Base-by-base conservation (phyloP, 1,140 invertebrate genomes). In the Orius laevigatus region DNA sequence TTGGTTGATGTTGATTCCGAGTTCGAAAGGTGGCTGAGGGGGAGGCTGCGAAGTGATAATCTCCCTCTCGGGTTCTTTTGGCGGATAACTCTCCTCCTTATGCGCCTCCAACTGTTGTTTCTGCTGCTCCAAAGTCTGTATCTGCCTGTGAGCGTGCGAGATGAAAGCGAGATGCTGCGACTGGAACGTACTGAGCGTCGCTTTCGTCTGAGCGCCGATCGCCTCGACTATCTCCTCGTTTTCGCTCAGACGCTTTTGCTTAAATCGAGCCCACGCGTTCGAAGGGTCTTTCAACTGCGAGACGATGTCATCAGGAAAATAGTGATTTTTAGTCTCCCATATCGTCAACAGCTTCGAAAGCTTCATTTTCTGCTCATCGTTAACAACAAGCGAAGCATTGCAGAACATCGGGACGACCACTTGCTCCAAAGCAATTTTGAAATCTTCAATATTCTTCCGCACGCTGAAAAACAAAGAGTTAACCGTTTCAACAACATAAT, bases 401-500 rank as follows among this genome's bases (percentile, higher is more conserved):
- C 89, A 95, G 73, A 95, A 97, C 79, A 95, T 92, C 55, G 92
- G 90, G 57, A 95, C 85, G 52, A 96, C 88, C 56, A 94, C 85
- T 59, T 76, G 78, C 73, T 95, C 89, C 64, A 98, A 73, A 58
- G 82, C 77, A 67, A 82, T 81, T 66, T 90, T 89, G 59, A 97
- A 72, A 63, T 91, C 84, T 64, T 85, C 81, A 51, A 84, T 84
- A 70, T 89, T 90, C 75, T 95, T 95, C 59, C 92, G 72, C 59
- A 88, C 84, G 74, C 90, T 94, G 64, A 61, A 25, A 50, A 53
- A 51, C n/a, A 35, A 46, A 46, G 41, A 34, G 8, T 10, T 18
- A 11, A 34, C 18, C 8, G 31, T 20, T 11, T 41, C n/a, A 4
- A 18, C n/a, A 10, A 19, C 12, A 36, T 36, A 12, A 39, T 4